Evolutionary conservation across 1,140 invertebrate genomes (phyloP).

Genomic region (Ceratina australensis): DNA sequence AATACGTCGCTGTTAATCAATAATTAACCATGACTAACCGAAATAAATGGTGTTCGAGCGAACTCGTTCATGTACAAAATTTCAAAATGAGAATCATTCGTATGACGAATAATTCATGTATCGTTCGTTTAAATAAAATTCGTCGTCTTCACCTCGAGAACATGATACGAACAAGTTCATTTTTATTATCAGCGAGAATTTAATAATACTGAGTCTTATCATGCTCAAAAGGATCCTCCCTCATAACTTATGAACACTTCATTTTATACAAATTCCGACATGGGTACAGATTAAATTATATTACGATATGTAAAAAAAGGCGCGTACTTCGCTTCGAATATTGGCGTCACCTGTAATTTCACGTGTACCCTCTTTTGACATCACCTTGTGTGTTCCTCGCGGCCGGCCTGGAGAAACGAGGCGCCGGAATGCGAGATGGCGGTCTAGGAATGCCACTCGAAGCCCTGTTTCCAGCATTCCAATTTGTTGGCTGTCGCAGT

Average conservation of each 20-base stretch:
- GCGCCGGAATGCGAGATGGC: conserved; percentile 74
- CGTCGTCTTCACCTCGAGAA: neutral
- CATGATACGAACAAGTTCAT: neutral
- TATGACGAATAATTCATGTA: neutral
- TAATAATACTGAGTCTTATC: conserved; percentile 58
- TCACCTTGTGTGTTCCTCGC: conserved; percentile 53
- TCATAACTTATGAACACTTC: conserved; percentile 48
- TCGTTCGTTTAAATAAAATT: neutral
- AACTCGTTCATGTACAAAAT: neutral
- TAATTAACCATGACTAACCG: no score
- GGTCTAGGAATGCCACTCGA: conserved; percentile 74
- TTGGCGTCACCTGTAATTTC: conserved; percentile 27
- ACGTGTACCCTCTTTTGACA: conserved; percentile 55
- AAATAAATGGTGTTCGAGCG: conserved; percentile 4
- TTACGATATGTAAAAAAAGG: conserved; percentile 8
- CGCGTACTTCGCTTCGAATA: neutral
- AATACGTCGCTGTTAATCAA: no score
- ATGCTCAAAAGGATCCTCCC: conserved; percentile 19
- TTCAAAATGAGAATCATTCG: neutral
- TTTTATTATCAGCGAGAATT: conserved; percentile 44
- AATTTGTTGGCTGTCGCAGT: conserved; percentile 71
- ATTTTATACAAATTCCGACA: conserved; percentile 31
- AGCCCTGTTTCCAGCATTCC: conserved; percentile 61
- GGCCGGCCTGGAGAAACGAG: conserved; percentile 59
- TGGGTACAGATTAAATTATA: conserved; percentile 34